Percentiles rank a stretch among this genome's conserved stretches.
Conservation (phyloP, 2,888 invertebrate genomes). For the Dicycla oo region DNA sequence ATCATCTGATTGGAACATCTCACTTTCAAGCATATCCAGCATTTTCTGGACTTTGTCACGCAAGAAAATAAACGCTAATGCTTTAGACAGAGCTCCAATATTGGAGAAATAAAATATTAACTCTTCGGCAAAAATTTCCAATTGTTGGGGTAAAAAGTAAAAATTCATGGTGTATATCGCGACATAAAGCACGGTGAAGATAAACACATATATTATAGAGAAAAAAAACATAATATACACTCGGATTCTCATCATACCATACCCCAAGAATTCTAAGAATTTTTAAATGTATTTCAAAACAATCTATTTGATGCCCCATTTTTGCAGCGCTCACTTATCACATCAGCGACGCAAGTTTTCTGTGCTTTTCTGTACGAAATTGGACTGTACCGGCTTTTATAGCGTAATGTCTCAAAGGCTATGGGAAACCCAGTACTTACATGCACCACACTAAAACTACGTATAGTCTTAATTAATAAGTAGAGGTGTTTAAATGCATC, state of each 20-base stretch:
- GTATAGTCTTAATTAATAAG: conserved; percentile 55
- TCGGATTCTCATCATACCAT: conserved; percentile 67
- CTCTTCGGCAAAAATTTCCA: conserved; percentile 77
- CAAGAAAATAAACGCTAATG: conserved; percentile 71
- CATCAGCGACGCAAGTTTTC: background rate
- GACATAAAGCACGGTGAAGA: conserved; percentile 70
- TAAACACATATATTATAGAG: conserved; percentile 65
- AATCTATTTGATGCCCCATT: conserved; percentile 73
- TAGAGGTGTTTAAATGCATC: conserved; percentile 51
- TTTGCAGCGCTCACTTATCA: background rate
- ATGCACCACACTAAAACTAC: conserved; percentile 4
- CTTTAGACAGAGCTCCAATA: conserved; percentile 73
- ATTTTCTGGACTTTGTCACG: conserved; percentile 70
- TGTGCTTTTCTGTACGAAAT: background rate
- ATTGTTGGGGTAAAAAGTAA: conserved; percentile 71
- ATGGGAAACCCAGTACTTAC: conserved; percentile 52
- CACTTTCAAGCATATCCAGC: conserved; percentile 75
- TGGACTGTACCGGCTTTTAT: conserved; percentile 28
- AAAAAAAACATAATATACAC: conserved; percentile 69
- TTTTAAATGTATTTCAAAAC: conserved; percentile 73
- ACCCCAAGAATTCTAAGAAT: conserved; percentile 76
- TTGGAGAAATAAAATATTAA: conserved; percentile 79
- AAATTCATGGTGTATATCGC: conserved; percentile 74
- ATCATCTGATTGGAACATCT: conserved; percentile 74
- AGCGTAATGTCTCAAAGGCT: conserved; percentile 28